These are phyloP conservation scores for Dipodomys stephensi DNA, from an alignment of 2,113 vertebrate genomes.

Conservation along the genomic window DNA sequence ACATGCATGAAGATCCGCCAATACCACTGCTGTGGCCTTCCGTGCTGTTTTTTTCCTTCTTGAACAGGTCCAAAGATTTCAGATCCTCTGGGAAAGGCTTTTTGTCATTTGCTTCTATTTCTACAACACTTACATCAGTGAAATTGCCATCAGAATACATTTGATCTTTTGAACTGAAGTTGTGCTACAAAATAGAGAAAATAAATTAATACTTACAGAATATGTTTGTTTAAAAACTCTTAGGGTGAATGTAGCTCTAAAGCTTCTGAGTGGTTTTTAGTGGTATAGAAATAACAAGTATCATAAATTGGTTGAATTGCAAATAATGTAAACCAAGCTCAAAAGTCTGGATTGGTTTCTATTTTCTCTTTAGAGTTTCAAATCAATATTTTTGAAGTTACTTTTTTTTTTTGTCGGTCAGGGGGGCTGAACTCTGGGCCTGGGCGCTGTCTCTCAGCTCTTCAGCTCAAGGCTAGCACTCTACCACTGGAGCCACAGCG, in stretches of 20 bases:
- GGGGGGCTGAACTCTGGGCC: no score
- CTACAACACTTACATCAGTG: constrained; percentile 93
- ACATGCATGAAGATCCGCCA: constrained; percentile 97
- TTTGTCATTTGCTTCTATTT: constrained; percentile 91
- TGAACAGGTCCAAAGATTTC: constrained; percentile 91
- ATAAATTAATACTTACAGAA: background rate
- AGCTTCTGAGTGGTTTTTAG: background rate
- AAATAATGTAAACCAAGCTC: background rate
- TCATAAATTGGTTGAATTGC: background rate
- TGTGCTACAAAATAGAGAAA: constrained; percentile 86
- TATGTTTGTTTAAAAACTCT: background rate
- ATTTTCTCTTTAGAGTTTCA: constrained; percentile 5
- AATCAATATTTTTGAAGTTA: background rate
- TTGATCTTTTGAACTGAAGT: constrained; percentile 89
- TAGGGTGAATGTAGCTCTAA: background rate
- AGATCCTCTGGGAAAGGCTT: constrained; percentile 91
- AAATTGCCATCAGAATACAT: constrained; percentile 90
- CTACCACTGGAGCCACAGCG: no score
- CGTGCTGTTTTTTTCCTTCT: constrained; percentile 94
- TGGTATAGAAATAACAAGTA: background rate
- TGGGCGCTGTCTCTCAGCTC: no score
- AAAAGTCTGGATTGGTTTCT: background rate
- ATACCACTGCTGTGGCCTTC: constrained; percentile 99
- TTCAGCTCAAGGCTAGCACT: no score
- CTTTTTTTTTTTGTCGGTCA: background rate